These are phyloP conservation scores for Thymelicus lineola DNA, from an alignment of 2,888 invertebrate genomes.

Conservation along the genomic window DNA sequence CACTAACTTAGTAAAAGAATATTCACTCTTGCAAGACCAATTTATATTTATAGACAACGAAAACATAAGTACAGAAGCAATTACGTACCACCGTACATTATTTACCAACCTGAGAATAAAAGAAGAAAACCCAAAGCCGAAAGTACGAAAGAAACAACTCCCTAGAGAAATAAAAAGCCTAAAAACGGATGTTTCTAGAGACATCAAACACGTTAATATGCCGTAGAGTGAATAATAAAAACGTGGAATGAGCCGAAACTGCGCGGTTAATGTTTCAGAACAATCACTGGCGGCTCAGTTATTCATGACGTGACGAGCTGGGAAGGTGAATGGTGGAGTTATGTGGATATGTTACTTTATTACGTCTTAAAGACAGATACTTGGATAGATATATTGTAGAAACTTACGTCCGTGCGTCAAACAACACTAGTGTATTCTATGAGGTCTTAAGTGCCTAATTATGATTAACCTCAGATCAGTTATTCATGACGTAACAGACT, in stretches of 20 bases:
- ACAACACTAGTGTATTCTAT: too few relatives aligned
- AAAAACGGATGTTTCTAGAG: slow-evolving; percentile 27
- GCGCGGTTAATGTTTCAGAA: slow-evolving; percentile 63
- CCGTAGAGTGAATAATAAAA: slow-evolving; percentile 61
- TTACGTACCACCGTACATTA: neutral
- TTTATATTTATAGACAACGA: neutral
- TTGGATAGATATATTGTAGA: too few relatives aligned
- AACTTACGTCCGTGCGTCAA: too few relatives aligned
- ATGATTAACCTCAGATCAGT: too few relatives aligned
- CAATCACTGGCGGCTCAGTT: slow-evolving; percentile 68
- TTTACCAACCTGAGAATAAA: neutral
- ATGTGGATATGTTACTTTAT: slow-evolving; percentile 10
- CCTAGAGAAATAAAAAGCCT: slow-evolving; percentile 30
- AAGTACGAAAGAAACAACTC: slow-evolving; percentile 17
- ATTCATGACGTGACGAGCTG: slow-evolving; percentile 62
- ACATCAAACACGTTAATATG: slow-evolving; percentile 45
- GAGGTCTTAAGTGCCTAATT: too few relatives aligned
- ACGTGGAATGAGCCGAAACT: slow-evolving; percentile 50
- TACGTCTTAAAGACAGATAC: too few relatives aligned
- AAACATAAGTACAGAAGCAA: neutral
- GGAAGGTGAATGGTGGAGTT: slow-evolving; percentile 18
- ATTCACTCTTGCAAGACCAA: too few relatives aligned
- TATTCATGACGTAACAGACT: too few relatives aligned
- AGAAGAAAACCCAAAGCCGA: neutral
- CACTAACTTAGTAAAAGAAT: too few relatives aligned